Base-by-base conservation (phyloP, 2,113 vertebrate species). In the Ellobius talpinus region DNA sequence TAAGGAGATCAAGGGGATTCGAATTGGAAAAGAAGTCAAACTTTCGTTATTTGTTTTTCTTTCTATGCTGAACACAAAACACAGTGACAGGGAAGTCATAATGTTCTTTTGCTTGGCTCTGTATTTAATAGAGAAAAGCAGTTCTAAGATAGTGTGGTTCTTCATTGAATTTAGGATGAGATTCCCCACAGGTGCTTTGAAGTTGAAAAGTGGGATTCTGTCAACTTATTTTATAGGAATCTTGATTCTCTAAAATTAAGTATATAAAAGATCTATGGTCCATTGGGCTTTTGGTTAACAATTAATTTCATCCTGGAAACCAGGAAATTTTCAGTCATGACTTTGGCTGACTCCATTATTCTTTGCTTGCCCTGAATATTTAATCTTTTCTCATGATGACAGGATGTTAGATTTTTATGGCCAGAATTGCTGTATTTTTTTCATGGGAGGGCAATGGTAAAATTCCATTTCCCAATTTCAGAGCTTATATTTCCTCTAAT, bases 241-340 rank as follows among this genome's bases (percentile, higher is more conserved):
- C 5, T 23, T 77, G 70, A 5, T 88, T 85, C 89, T 93, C 91
- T 97, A 84, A 97, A 95, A 96, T 96, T 87, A 95, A 91, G 2
- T 4, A 58, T 73, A 52, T 91, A 79, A 97, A 94, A 91, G 77
- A 86, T 97, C 61, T 96, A 29, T 97, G 82, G 74, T 91, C 55
- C 50, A 13, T 33, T 96, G 82, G 52, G 29, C 45, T 97, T 96
- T 73, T 42, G 45, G 14, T 52, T 91, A 78, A 95, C 7, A 8
- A 42, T 90, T 98, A 72, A 87, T 95, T 97, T 96, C 45, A 70
- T 68, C 70, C 82, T 96, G 39, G 87, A 47, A 42, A 93, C 70
- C 45, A 79, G 21, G 63, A 87, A 47, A 21, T 9, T 0, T 89
- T 97, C 33, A 61, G 68, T 82, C 85, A 74, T 95, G 66, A 23